Conservation (phyloP, 2,888 invertebrate genomes). For the Chrysina gloriosa region DNA sequence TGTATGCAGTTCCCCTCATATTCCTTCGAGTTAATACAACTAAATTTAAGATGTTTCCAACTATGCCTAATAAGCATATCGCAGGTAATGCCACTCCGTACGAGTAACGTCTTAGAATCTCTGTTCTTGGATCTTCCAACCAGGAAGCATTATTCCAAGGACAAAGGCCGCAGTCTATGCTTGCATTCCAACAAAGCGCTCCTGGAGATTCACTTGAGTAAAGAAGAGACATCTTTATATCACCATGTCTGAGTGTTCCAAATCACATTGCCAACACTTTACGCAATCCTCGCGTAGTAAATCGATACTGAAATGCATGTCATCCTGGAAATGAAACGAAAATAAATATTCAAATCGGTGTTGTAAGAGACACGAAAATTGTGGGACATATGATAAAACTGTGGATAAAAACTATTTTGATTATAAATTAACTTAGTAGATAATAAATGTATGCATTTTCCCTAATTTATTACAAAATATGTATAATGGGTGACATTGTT, state of each 20-base stretch:
- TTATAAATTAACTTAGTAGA: no score
- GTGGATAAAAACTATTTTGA: no score
- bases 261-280: slow-evolving; percentile 2
- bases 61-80: slow-evolving; percentile 78
- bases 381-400: no score
- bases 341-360: no score
- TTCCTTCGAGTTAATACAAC: slow-evolving; percentile 81
- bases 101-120: slow-evolving; percentile 70
- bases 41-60: slow-evolving; percentile 83
- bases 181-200: slow-evolving; percentile 58
- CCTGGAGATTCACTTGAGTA: slow-evolving; percentile 62
- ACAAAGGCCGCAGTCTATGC: slow-evolving; percentile 59
- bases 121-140: slow-evolving; percentile 71
- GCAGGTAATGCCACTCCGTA: slow-evolving; percentile 77
- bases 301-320: neutral
- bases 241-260: slow-evolving; percentile 1
- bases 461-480: no score
- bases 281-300: neutral
- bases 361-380: no score
- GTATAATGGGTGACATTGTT: no score
- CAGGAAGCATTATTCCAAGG: slow-evolving; percentile 57
- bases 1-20: slow-evolving; percentile 83
- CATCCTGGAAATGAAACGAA: neutral
- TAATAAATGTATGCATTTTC: no score
- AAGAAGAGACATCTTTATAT: slow-evolving; percentile 60